Base-by-base conservation (phyloP, 1,140 invertebrate species). In the Acromyrmex charruanus region DNA sequence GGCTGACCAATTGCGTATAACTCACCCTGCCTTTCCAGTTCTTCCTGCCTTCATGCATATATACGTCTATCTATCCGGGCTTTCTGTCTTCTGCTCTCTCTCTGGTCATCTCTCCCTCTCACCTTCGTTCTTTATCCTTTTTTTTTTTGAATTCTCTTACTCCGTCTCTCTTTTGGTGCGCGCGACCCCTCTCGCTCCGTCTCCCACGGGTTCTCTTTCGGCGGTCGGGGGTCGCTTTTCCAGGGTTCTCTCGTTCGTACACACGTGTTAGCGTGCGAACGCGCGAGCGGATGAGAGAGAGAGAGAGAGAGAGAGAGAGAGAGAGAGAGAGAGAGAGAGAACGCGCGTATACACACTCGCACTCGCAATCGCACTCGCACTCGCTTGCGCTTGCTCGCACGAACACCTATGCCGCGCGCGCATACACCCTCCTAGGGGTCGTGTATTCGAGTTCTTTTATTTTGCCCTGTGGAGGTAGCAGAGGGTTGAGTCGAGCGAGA, bases 1-100 rank as follows among this genome's bases (percentile, higher is more conserved):
- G 89, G 89, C 93, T 94, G 92, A 93, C 94, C 94, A 94, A 94
- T 94, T 94, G 93, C 93, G 93, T 93, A 94, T 94, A 94, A 94
- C 93, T 93, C 93, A 94, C 90, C 88, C 91, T 90, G 92, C 89
- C 90, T 92, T 92, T 90, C 87, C 89, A 88, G 91, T 92, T 92
- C 91, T 92, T 92, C 85, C 88, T 91, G 86, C 77, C 77, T 85
- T 80, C 90, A 85, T 82, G 53, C 82, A 93, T 91, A 90, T 92
- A 89, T 89, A 82, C 71, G 87, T 87, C 79, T 88, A 87, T 90
- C 81, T 87, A 89, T 90, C 88, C 82, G 87, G 68, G 86, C 81
- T 80, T 66, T 86, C 75, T 77, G 68, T 77, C 79, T 58, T 79
- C 51, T 59, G 25, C 71, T 6, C 51, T 66, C 51, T 66, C 72